Evolutionary conservation across 2,113 vertebrate genomes (phyloP), one percentile per base, ranked within the genome.

Genomic region (Asarcornis scutulata): DNA sequence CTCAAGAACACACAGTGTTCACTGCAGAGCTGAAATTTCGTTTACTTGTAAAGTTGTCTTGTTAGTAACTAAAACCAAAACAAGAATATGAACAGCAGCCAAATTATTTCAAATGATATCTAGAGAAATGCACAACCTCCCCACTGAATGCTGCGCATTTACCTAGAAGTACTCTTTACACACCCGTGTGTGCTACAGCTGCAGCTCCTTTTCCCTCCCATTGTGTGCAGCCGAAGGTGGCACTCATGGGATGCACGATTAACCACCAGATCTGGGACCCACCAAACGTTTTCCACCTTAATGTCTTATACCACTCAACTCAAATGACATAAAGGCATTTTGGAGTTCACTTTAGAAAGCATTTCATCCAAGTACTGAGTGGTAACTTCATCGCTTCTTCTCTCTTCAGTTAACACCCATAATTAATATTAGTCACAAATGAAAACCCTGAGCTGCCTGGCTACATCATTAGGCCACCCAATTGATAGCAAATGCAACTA

Each of bases 341-440:
- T 85, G 53, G 62, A 88, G 53, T 48, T 38, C 68, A 82, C 73
- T 94, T 68, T 4, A 56, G 29, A 86, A 93, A 83, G 44, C 0
- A 2, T 67, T 94, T 88, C 83, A 81, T 67, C 52, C 52, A 48
- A 56, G 34, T 88, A 86, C 68, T 88, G 88, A 95, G 66, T 92
- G 73, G 62, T 81, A 95, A 69, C 90, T 91, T 96, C 92, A 92
- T 81, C 77, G 55, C 80, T 91, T 75, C 63, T 31, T 88, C 25
- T 18, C 93, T 93, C 86, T 96, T 94, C 90, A 91, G 95, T 96
- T 91, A 79, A 93, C 95, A 91, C 93, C 91, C 88, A 96, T 92
- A 95, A 82, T 91, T 93, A 88, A 84, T 93, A 94, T 93, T 91
- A 88, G 66, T 74, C 90, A 78, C 83, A 91, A 90, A 88, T 94